Percentiles rank a stretch among this genome's conserved stretches.
These are phyloP conservation scores for Ophion costatus DNA, from an alignment of 2,888 invertebrate species.

Conservation along the genomic window DNA sequence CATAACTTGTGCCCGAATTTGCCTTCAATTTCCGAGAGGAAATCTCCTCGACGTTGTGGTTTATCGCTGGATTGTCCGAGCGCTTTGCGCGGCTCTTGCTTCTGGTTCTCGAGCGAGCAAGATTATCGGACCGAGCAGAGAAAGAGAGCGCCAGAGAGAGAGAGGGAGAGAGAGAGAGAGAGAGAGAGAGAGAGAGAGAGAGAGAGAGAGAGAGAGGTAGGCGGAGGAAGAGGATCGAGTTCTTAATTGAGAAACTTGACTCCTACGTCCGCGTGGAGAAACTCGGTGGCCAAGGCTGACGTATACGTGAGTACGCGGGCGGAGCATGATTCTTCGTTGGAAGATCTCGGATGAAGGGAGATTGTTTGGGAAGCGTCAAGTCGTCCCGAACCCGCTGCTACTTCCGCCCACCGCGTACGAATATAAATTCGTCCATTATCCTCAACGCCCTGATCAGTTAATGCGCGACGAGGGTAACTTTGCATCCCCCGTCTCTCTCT, in stretches of 20 bases:
- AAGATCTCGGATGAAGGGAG: slow-evolving; percentile 49
- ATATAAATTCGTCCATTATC: slow-evolving; percentile 78
- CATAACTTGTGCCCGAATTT: slow-evolving; percentile 45
- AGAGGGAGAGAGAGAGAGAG: slow-evolving; percentile 32
- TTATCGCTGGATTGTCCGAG: slow-evolving; percentile 62
- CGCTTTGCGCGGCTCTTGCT: slow-evolving; percentile 44
- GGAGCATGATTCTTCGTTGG: slow-evolving; percentile 39
- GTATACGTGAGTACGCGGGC: slow-evolving; percentile 1
- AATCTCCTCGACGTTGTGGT: slow-evolving; percentile 56
- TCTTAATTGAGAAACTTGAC: slow-evolving; percentile 78
- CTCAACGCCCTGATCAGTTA: slow-evolving; percentile 72
- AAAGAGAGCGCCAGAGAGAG: slow-evolving; percentile 22
- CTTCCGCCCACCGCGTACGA: slow-evolving; percentile 69
- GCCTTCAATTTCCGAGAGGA: slow-evolving; percentile 57
- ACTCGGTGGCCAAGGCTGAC: slow-evolving; percentile 61
- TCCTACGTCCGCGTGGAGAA: slow-evolving; percentile 63
- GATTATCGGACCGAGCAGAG: slow-evolving; percentile 32
- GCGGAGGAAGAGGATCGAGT: slow-evolving; percentile 61
- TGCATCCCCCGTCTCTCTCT: slow-evolving; percentile 18
- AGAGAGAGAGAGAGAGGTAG: slow-evolving; percentile 4
- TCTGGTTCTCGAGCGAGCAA: slow-evolving; percentile 38
- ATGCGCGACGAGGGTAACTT: slow-evolving; percentile 56
- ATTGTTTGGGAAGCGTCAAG: slow-evolving; percentile 67
- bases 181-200: slow-evolving; percentile 26
- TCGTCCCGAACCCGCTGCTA: slow-evolving; percentile 47